Base-by-base conservation (phyloP, 2,888 invertebrate species). In the Plebejus argus region DNA sequence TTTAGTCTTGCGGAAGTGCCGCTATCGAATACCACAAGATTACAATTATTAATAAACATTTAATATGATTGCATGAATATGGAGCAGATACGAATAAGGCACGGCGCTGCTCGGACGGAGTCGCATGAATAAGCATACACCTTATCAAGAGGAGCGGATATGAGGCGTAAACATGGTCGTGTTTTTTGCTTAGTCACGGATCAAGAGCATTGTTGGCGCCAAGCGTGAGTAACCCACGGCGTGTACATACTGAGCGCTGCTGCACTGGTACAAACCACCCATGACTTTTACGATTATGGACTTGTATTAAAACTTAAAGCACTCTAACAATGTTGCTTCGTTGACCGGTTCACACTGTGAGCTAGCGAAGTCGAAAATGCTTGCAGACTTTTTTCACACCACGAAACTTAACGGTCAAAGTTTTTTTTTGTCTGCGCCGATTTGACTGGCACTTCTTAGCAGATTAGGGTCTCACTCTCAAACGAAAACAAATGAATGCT, bases 111-210 rank as follows among this genome's bases (percentile, higher is more conserved):
- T 35, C 71, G n/a, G 71, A 71, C 71, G 39, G 39, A 71, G 39
- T 71, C 39, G 71, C 56, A 7, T 56, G 70, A 78, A 78, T 56
- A 72, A 58, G 76, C 28, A 72, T n/a, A 78, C 61, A 33, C 39
- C 39, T 71, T 71, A 33, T 58, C 71, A 33, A 61, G 28, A 74
- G 53, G 74, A 61, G 76, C 76, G 76, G 74, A 53, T 49, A 76
- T 76, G 74, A 70, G 53, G 58, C 53, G 72, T 66, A 77, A 79
- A 72, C 77, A 70, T 72, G 76, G 76, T 77, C 79, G 76, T 76
- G 56, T 78, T 76, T 77, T 79, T 76, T 74, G 74, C 77, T 79
- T 77, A 78, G 77, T 78, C 78, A 78, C 61, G 77, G 66, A 79
- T 76, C 79, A 76, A 53, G 49, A 49, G 74, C 74, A 74, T 74